Evolutionary conservation across 1,140 invertebrate genomes (phyloP).

Genomic region (Euura lappo): DNA sequence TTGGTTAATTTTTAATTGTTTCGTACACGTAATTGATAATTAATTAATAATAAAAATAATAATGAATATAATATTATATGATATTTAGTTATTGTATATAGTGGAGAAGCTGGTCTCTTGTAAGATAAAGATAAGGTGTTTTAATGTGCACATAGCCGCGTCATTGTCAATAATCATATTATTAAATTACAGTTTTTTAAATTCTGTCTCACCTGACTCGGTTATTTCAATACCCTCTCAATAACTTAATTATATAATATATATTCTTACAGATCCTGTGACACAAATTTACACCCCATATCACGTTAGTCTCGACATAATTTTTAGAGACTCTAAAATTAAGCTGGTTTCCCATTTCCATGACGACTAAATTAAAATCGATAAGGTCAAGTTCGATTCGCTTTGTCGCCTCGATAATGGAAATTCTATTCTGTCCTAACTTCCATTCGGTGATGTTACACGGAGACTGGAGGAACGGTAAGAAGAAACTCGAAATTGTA

Average conservation of each 20-base stretch:
- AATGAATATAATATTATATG: constrained; percentile 43
- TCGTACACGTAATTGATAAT: constrained; percentile 36
- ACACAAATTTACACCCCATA: no score
- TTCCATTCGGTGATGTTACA: no score
- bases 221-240: background rate
- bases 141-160: constrained; percentile 67
- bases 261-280: no score
- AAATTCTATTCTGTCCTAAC: no score
- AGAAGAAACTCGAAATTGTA: background rate
- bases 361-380: no score
- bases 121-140: constrained; percentile 66
- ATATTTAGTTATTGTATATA: constrained; percentile 62
- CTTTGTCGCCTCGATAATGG: no score
- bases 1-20: constrained; percentile 53
- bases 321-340: no score
- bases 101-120: constrained; percentile 63
- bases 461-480: no score
- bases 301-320: no score
- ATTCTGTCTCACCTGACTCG: constrained; percentile 7
- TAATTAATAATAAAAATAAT: constrained; percentile 21
- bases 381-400: no score
- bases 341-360: no score
- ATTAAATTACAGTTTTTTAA: constrained; percentile 62
- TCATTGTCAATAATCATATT: constrained; percentile 64
- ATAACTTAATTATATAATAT: no score